Conservation (phyloP, 2,797 vertebrate species). For the Gadopsis bispinosus region DNA sequence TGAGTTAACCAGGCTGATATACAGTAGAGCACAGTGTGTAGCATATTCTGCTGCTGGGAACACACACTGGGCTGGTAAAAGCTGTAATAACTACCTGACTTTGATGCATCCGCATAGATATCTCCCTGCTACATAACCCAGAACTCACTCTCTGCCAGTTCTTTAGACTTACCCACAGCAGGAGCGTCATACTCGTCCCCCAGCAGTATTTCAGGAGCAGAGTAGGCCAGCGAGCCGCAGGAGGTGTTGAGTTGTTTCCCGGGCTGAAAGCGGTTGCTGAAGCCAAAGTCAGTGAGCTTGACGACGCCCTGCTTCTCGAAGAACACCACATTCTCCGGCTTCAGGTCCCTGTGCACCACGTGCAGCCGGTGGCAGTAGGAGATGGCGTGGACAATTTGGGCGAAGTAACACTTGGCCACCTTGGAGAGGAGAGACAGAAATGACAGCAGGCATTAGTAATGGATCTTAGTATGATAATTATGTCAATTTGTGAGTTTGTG, state of each 20-base stretch:
- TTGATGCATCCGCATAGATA: background rate
- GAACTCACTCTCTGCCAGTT: background rate
- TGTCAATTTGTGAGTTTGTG: background rate
- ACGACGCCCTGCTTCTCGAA: conserved; percentile 97
- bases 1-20: conserved; percentile 5
- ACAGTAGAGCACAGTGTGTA: conserved; percentile 17
- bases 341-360: conserved; percentile 96
- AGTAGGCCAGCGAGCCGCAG: conserved; percentile 96
- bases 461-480: background rate
- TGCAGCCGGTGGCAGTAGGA: conserved; percentile 97
- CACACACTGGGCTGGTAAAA: conserved; percentile 26
- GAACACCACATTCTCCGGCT: conserved; percentile 98
- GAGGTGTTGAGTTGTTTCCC: conserved; percentile 95
- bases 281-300: conserved; percentile 97
- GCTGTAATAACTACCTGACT: conserved; percentile 5
- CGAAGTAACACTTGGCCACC: conserved; percentile 85
- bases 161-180: conserved; percentile 89
- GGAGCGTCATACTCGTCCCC: conserved; percentile 97
- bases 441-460: background rate
- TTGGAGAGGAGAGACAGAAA: conserved; percentile 25
- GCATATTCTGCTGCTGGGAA: conserved; percentile 9
- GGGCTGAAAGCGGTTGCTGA: conserved; percentile 97
- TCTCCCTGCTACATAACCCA: background rate
- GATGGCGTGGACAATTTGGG: conserved; percentile 96
- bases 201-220: conserved; percentile 95